Base-by-base conservation (phyloP, 1,140 invertebrate genomes). In the Sitophilus oryzae region DNA sequence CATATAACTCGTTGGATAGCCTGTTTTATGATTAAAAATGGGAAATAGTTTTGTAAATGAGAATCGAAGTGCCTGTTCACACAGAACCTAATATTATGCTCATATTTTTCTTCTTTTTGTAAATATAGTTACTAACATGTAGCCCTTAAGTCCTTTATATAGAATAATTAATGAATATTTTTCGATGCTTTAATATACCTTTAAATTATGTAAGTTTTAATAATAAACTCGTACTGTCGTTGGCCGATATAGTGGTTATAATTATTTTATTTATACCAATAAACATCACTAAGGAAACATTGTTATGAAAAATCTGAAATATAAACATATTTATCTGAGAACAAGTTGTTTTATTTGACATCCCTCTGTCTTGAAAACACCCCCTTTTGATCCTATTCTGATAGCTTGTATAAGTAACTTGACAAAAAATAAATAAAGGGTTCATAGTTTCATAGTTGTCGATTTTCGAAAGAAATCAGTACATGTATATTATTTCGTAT, bases 191-290 rank as follows among this genome's bases (percentile, higher is more conserved):
- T 50, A 50, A 50, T 50, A 50, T 50, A 50, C 47, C 35, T 40
- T 38, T 50, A 50, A 38, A 50, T 50, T 50, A 38, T 50, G 19
- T 50, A 50, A 50, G 35, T 50, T 50, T 50, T 50, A 50, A 50
- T 50, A 50, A n/a, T n/a, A n/a, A n/a, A n/a, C n/a, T n/a, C 47
- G 15, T 41, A 38, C 25, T 30, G 16, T 48, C 30, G 35, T 46
- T 46, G 25, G 44, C 22, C 25, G 18, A 46, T n/a, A n/a, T 46
- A 34, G 44, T 25, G 44, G 44, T 46, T 46, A 25, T 34, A 34
- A 46, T 18, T 14, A 46, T 46, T 46, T 46, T 46, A 46, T 46
- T 46, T 46, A 46, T 44, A 46, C 25, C 44, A 46, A 10, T 46
- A 46, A 46, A 25, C 44, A 46, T 46, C 44, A 46, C 44, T 46